A percentile compares a stretch with the other conserved stretches of the same genome.
phyloP scores from a whole-genome alignment of 1,140 invertebrate species.

The Carposina sasakii region DNA sequence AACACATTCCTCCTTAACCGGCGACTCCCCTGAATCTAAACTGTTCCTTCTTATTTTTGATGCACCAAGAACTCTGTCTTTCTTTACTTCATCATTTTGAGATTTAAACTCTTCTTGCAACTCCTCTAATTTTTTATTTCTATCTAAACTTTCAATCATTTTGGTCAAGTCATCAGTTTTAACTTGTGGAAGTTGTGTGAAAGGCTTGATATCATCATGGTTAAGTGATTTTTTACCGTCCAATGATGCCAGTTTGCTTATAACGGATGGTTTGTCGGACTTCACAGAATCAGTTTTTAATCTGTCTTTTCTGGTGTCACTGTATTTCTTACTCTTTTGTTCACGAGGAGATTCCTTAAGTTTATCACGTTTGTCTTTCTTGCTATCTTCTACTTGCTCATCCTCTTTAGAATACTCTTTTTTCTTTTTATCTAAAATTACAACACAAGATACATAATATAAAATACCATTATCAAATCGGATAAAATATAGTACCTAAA shows the following conservation, averaged over 20 bases:
- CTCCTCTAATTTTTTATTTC: conserved; percentile 46
- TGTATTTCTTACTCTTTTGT: conserved; percentile 67
- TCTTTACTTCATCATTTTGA: conserved; percentile 26
- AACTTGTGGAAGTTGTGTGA: conserved; percentile 65
- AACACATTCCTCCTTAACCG: conserved; percentile 56
- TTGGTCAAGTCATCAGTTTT: conserved; percentile 65
- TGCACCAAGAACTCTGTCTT: conserved; percentile 15
- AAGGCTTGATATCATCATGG: conserved; percentile 68
- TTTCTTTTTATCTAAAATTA: conserved; percentile 53
- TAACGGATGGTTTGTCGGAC: conserved; percentile 49
- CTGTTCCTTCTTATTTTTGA: conserved; percentile 71
- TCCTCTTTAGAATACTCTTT: conserved; percentile 47
- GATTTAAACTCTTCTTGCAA: conserved; percentile 17
- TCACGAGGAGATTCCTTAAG: conserved; percentile 57
- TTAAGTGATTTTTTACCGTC: conserved; percentile 55
- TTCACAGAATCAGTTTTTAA: conserved; percentile 46
- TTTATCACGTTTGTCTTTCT: conserved; percentile 58
- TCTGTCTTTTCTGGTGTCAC: conserved; percentile 65
- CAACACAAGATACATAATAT: too few relatives aligned
- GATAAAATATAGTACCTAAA: too few relatives aligned
- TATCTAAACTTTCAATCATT: conserved; percentile 63
- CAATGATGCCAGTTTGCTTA: conserved; percentile 53
- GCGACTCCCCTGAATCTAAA: conserved; percentile 69
- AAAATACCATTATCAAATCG: too few relatives aligned
- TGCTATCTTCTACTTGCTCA: conserved; percentile 43